These are phyloP conservation scores for Ciconia nigra DNA, from an alignment of 2,797 vertebrate species.

Conservation along the genomic window DNA sequence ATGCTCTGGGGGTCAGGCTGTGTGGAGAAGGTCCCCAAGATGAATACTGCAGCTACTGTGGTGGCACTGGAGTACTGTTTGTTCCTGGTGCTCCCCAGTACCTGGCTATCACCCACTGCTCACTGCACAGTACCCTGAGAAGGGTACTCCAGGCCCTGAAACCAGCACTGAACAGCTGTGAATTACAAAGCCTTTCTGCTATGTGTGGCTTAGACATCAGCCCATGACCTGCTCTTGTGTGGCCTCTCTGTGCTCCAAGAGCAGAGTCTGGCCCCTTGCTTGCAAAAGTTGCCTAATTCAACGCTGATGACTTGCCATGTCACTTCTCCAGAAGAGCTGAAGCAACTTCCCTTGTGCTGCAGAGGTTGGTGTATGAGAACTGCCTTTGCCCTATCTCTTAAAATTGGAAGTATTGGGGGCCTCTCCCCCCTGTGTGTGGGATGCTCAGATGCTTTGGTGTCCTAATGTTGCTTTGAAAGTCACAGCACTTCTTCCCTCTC, in stretches of 20 bases:
- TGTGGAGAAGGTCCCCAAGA: neutral
- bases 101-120: neutral
- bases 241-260: neutral
- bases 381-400: neutral
- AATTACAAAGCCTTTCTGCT: conserved; percentile 1
- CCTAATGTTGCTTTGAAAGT: neutral
- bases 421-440: neutral
- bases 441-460: neutral
- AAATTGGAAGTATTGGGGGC: neutral
- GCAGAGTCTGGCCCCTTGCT: neutral
- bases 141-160: neutral
- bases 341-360: neutral
- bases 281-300: neutral
- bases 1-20: neutral
- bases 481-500: neutral
- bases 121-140: neutral
- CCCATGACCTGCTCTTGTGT: neutral
- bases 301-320: neutral
- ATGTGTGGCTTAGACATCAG: neutral
- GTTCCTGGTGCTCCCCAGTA: neutral
- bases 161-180: conserved; percentile 38
- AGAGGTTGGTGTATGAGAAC: neutral
- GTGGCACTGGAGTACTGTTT: neutral
- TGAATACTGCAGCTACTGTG: neutral
- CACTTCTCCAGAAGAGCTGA: neutral